Evolutionary conservation across 30 jellyfish, hydroid and myxozoan genomes (phyloP).

Genomic region (Aurelia aurita): DNA sequence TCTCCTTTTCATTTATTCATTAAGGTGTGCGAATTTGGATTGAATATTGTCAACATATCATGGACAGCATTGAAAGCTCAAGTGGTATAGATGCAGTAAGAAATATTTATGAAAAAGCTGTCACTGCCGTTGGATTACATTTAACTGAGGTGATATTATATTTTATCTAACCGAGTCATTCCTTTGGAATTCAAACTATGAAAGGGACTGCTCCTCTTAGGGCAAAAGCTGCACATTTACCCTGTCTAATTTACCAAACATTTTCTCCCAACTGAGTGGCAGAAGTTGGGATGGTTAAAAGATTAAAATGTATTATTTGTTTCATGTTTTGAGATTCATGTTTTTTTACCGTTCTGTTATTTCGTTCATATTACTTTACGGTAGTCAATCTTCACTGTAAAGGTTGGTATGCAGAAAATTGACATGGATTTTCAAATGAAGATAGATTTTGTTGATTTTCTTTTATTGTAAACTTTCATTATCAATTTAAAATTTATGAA

Average conservation of each 20-base stretch:
- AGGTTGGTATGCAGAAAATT: too few relatives aligned
- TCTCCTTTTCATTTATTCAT: not conserved
- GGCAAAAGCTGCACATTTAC: not conserved
- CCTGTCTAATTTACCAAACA: too few relatives aligned
- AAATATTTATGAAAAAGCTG: slow-evolving; percentile 85
- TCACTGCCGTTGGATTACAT: slow-evolving; percentile 91
- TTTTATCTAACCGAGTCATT: not conserved
- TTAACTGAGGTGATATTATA: slow-evolving; percentile 71
- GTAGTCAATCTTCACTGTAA: too few relatives aligned
- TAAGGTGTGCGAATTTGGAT: slow-evolving; percentile 94
- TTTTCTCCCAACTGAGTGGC: too few relatives aligned
- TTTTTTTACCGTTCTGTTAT: too few relatives aligned
- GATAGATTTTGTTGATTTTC: not conserved
- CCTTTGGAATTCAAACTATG: not conserved
- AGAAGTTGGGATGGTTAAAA: too few relatives aligned
- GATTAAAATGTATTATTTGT: too few relatives aligned
- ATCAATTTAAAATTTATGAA: not conserved
- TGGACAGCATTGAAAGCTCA: slow-evolving; percentile 89
- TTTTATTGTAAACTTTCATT: not conserved
- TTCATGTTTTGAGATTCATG: too few relatives aligned
- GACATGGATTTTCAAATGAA: not conserved
- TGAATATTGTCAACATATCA: slow-evolving; percentile 86
- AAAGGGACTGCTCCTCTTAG: not conserved
- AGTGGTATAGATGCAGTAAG: slow-evolving; percentile 85
- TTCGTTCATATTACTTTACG: too few relatives aligned